These are phyloP conservation scores for Balaeniceps rex DNA, from an alignment of 2,113 vertebrate species.

Conservation along the genomic window DNA sequence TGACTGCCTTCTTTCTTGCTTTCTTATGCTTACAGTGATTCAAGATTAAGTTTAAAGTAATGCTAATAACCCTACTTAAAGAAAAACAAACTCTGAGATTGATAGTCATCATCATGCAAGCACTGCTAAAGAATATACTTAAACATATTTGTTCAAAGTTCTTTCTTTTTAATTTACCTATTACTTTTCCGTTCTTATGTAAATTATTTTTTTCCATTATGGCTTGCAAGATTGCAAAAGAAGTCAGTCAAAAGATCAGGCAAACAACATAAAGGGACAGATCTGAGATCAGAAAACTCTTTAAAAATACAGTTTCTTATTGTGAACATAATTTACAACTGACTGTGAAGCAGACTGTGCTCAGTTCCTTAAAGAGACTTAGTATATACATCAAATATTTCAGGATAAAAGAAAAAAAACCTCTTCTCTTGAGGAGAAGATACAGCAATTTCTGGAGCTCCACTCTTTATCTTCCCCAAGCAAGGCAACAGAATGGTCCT, in stretches of 20 bases:
- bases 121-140: neutral
- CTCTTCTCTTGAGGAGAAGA: neutral
- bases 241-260: neutral
- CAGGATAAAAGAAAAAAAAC: neutral
- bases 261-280: neutral
- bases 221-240: neutral
- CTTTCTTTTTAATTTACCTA: neutral
- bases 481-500: neutral
- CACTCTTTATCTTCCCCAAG: neutral
- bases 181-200: neutral
- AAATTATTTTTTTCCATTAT: neutral
- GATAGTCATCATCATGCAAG: neutral
- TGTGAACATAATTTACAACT: neutral
- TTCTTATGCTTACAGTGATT: neutral
- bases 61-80: neutral
- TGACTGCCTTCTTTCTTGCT: neutral
- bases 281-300: neutral
- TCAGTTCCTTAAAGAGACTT: neutral
- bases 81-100: neutral
- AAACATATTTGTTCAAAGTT: neutral
- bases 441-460: neutral
- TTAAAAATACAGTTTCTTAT: neutral
- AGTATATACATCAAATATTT: neutral
- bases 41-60: neutral
- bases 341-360: neutral